Conservation (phyloP, 2,797 vertebrate species). For the Sarcoramphus papa region DNA sequence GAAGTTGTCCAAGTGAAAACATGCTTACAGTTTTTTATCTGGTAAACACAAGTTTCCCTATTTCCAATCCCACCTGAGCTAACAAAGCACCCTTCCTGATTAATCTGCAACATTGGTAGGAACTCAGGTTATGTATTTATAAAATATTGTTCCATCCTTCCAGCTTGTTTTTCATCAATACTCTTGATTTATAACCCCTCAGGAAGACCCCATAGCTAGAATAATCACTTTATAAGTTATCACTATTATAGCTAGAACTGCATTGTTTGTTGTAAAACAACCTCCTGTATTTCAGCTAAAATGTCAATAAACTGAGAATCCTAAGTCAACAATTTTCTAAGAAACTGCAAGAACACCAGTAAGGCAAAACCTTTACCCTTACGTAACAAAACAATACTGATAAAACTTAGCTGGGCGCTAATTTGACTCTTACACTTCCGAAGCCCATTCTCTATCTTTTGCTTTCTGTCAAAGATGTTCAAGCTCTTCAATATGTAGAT, state of each 20-base stretch:
- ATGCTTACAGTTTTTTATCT: neutral
- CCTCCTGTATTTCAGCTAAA: neutral
- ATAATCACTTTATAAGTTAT: accelerated
- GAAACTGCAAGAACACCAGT: neutral
- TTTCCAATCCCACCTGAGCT: neutral
- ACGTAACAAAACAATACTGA: neutral
- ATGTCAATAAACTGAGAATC: neutral
- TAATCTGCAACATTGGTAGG: neutral
- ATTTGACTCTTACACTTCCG: neutral
- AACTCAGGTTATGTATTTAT: neutral
- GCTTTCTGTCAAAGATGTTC: neutral
- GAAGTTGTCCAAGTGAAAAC: neutral
- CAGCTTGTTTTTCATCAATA: neutral
- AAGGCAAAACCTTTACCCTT: neutral
- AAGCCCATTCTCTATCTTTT: neutral
- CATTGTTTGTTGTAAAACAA: neutral
- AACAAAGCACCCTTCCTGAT: neutral
- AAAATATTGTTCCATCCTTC: neutral
- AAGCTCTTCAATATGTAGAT: neutral
- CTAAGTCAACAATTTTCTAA: neutral
- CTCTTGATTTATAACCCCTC: neutral
- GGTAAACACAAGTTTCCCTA: neutral
- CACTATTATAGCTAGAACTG: neutral
- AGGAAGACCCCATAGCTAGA: neutral
- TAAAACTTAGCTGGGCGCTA: neutral